Conservation (phyloP, 1,140 invertebrate species). For the Atta colombica region DNA sequence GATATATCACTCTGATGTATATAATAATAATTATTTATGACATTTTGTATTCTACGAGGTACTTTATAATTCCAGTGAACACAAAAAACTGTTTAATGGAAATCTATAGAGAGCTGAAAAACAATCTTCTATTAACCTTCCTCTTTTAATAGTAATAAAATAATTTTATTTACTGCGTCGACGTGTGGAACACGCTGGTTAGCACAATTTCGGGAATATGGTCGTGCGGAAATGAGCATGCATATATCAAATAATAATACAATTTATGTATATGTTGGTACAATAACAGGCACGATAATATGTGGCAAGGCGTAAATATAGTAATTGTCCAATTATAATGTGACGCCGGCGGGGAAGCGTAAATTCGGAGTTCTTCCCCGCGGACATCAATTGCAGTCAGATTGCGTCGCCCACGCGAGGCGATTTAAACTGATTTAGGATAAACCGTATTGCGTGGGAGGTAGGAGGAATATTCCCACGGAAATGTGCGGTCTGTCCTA, state of each 20-base stretch:
- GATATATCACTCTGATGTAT: too few relatives aligned
- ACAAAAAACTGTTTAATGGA: too few relatives aligned
- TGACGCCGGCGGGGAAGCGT: background rate
- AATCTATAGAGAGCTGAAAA: too few relatives aligned
- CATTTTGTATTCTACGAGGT: too few relatives aligned
- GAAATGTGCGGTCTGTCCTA: constrained; percentile 53
- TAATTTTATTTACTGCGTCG: constrained; percentile 23
- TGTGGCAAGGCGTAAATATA: constrained; percentile 32
- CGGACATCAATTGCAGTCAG: constrained; percentile 50
- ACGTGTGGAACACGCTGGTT: background rate
- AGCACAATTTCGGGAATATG: constrained; percentile 12
- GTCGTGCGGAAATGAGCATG: constrained; percentile 17
- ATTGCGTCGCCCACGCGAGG: constrained; percentile 23
- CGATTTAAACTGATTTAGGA: constrained; percentile 50
- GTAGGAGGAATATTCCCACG: constrained; percentile 38
- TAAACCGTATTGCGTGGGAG: constrained; percentile 15
- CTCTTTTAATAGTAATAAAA: constrained; percentile 8
- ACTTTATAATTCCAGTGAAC: too few relatives aligned
- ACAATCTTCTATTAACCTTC: too few relatives aligned
- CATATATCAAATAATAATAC: constrained; percentile 33
- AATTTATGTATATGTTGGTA: background rate
- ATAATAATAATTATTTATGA: too few relatives aligned
- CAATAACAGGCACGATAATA: constrained; percentile 34
- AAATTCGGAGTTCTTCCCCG: constrained; percentile 27
- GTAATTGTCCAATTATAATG: constrained; percentile 54